Evolutionary conservation across 2,888 invertebrate species (phyloP).

Genomic region (Tinea semifulvella): DNA sequence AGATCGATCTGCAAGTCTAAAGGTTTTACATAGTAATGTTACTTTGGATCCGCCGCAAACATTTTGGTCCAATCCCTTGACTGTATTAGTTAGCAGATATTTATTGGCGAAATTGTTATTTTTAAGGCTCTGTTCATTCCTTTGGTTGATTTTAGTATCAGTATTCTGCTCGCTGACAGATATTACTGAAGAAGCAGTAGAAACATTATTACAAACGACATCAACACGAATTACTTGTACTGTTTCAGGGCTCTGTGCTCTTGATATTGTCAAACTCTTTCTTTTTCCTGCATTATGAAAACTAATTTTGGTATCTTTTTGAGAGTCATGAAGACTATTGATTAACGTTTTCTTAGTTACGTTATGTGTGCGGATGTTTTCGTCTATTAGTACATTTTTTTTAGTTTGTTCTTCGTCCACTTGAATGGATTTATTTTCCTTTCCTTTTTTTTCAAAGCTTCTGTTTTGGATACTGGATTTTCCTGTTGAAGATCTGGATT

Average conservation of each 20-base stretch:
- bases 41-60: conserved; percentile 50
- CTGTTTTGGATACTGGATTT: conserved; percentile 39
- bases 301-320: conserved; percentile 37
- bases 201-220: conserved; percentile 40
- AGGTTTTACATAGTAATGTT: conserved; percentile 55
- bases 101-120: conserved; percentile 33
- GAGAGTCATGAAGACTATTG: conserved; percentile 17
- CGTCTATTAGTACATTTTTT: conserved; percentile 19
- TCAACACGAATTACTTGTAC: conserved; percentile 60
- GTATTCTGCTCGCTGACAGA: conserved; percentile 33
- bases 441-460: conserved; percentile 28
- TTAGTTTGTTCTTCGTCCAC: conserved; percentile 25
- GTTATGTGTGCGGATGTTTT: conserved; percentile 19
- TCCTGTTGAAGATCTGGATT: conserved; percentile 42
- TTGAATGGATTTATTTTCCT: conserved; percentile 37
- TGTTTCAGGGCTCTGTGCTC: conserved; percentile 53
- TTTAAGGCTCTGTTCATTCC: conserved; percentile 19
- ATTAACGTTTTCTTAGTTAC: conserved; percentile 19
- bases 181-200: conserved; percentile 22
- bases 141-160: conserved; percentile 19
- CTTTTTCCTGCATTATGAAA: conserved; percentile 43
- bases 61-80: conserved; percentile 47
- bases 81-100: conserved; percentile 47
- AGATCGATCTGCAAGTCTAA: conserved; percentile 40
- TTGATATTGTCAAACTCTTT: conserved; percentile 54